Conservation (phyloP, 53 echinoderm and acorn worm species). For the Mesocentrotus franciscanus region DNA sequence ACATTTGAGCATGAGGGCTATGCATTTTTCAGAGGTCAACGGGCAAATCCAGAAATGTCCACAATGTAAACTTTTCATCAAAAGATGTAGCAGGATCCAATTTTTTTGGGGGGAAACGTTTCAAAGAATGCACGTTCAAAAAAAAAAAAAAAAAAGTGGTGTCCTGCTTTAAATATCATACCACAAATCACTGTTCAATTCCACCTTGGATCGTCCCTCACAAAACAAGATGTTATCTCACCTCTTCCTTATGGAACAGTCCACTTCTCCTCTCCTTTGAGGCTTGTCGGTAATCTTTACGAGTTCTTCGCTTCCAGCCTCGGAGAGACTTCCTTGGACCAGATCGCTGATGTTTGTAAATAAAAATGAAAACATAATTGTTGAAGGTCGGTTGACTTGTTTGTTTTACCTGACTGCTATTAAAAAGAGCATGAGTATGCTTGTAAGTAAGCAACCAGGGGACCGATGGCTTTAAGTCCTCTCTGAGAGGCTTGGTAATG, state of each 20-base stretch:
- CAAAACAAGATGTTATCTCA: conserved; percentile 25
- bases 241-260: conserved; percentile 89
- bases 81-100: not conserved
- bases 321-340: conserved; percentile 54
- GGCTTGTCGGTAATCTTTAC: conserved; percentile 81
- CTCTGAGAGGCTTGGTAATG: too few species aligned
- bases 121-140: not conserved
- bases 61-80: too few species aligned
- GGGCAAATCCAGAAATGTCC: too few species aligned
- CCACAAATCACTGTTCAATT: not conserved
- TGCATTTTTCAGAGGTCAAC: too few species aligned
- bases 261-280: conserved; percentile 88
- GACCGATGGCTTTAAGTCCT: too few species aligned
- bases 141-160: not conserved
- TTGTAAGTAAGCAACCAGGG: too few species aligned
- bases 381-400: too few species aligned
- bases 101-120: not conserved
- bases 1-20: too few species aligned
- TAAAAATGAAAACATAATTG: not conserved
- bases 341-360: not conserved
- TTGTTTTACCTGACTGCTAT: too few species aligned
- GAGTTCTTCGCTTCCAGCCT: conserved; percentile 67
- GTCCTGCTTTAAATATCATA: not conserved
- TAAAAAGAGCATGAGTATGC: too few species aligned
- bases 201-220: not conserved